These are phyloP conservation scores for Apeira syringaria DNA, from an alignment of 2,888 invertebrate species.

Conservation along the genomic window DNA sequence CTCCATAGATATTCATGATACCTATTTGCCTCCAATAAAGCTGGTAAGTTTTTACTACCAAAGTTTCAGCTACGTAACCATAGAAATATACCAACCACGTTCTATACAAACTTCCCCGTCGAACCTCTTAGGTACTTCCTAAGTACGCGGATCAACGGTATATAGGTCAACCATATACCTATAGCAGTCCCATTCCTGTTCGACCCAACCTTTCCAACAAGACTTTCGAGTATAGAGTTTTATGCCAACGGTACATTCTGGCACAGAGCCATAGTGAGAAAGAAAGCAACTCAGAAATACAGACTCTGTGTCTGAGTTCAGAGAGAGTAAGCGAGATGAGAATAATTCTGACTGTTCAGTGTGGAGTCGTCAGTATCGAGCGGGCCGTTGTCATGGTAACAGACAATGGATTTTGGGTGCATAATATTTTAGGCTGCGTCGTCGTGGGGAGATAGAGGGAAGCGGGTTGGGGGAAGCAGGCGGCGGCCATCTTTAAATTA, in stretches of 20 bases:
- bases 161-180: conserved; percentile 49
- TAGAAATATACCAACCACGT: conserved; percentile 25
- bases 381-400: conserved; percentile 80
- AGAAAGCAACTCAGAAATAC: conserved; percentile 61
- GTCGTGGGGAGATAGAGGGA: conserved; percentile 58
- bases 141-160: conserved; percentile 34
- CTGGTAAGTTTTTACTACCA: conserved; percentile 36
- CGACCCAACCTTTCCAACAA: conserved; percentile 68
- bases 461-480: conserved; percentile 60
- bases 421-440: conserved; percentile 83
- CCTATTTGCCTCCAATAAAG: conserved; percentile 34
- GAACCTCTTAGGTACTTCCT: conserved; percentile 39
- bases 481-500: conserved; percentile 82
- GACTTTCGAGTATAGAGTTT: conserved; percentile 53
- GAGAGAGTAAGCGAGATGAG: conserved; percentile 75
- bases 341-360: conserved; percentile 65
- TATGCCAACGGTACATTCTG: conserved; percentile 74
- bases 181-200: conserved; percentile 57
- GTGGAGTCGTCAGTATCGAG: conserved; percentile 71
- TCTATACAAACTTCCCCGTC: conserved; percentile 31
- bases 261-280: conserved; percentile 74
- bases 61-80: conserved; percentile 30
- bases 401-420: conserved; percentile 84
- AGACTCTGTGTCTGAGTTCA: conserved; percentile 63
- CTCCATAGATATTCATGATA: conserved; percentile 31